Evolutionary conservation across 1,140 invertebrate genomes (phyloP), one percentile per base, ranked within the genome.

Genomic region (Myzus persicae): DNA sequence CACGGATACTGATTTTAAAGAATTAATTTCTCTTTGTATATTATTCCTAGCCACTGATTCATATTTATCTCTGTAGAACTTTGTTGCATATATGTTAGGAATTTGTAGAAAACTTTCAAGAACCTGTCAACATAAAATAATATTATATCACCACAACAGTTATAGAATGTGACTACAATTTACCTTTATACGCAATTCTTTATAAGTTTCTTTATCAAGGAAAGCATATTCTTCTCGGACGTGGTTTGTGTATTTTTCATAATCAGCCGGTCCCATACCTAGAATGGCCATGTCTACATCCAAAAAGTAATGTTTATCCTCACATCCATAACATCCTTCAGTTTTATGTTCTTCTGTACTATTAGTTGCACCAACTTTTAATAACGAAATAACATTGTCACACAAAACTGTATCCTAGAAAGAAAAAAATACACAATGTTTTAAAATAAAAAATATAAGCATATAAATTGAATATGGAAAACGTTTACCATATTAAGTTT

Each of bases 71-170:
- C 96, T 95, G 94, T 97, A 96, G 94, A 96, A 95, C 94, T 96
- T 95, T 7, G 96, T 97, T 48, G 96, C 96, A 95, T 96, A 97
- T 94, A 97, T 97, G 94, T 97, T 97, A 84, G 96, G 96, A 93
- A 97, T 96, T 94, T 96, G 96, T 93, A 97, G 94, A 94, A 97
- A 96, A 93, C 95, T 96, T 94, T 96, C 96, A 76, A 97, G 94
- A 89, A 97, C 95, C 96, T 97, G 94, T 90, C 0, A 67, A 59
- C 24, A 90, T 90, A 95, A 94, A 89, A 88, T 90, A 94, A 94
- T 54, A 93, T 93, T 54, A 85, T 93, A 85, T 31, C 36, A 24
- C 26, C 9, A 22, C 26, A 1, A n/a, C 31, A 76, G n/a, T n/a
- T 18, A 42, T 54, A 42, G 2, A 92, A 92, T 82, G 18, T 93